Base-by-base conservation (phyloP, 2,888 invertebrate genomes). In the Lysandra bellargus region DNA sequence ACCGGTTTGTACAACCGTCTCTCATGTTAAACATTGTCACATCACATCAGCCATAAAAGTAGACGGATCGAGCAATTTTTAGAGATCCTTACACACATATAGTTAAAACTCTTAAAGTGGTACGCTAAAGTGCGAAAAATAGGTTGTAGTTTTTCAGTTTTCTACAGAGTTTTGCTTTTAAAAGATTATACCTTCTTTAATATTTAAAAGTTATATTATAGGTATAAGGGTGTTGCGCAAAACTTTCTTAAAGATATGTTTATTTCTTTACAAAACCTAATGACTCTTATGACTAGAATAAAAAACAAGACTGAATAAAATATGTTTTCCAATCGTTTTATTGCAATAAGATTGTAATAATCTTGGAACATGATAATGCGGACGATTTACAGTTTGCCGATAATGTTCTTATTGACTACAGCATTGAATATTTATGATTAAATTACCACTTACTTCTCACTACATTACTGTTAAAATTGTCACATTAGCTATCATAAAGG, bases 21-120 rank as follows among this genome's bases (percentile, higher is more conserved):
- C 44, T 44, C 49, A 23, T 75, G 75, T 12, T 75, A 75, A 49
- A 75, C 75, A 75, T 30, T 75, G 75, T 75, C 75, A 49, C 75
- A 75, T 49, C 44, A 49, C 23, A 49, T 75, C 23, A 44, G 7
- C 75, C 49, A 44, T 44, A 49, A 74, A 33, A 33, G 33, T 69
- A 49, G 49, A 23, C 14, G 75, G 23, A 69, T 49, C 49, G 49
- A 49, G 4, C 23, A 49, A 23, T 23, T 14, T 64, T 33, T 33
- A 69, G 69, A 33, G 33, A 69, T 69, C 69, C 69, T 37, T 30
- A 9, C 23, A 6, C 23, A n/a, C 6, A 6, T n/a, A 40, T 7
- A 12, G 2, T 49, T 49, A 49, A 49, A 49, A 49, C 44, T 44
- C 44, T 9, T 44, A 44, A 44, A 44, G 7, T 44, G 1, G 7